Base-by-base conservation (phyloP, 1,140 invertebrate species). In the Pristionchus pacificus region DNA sequence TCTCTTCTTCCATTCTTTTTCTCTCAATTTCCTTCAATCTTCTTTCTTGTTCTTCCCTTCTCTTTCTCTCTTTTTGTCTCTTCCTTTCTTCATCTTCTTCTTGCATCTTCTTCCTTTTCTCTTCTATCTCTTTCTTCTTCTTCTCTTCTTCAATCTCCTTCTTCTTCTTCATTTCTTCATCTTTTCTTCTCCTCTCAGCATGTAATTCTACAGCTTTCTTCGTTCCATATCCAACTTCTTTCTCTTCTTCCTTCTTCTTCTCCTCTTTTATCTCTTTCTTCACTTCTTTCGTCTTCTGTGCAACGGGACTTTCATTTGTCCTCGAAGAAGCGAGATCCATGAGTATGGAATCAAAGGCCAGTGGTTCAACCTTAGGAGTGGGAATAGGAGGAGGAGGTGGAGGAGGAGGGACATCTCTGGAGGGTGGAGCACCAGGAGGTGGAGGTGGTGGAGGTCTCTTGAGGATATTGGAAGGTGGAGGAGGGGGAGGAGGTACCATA, bases 81-180 rank as follows among this genome's bases (percentile, higher is more conserved):
- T 61, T 68, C 19, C 24, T 33, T 10, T 61, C 57, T 68, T 29
- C 38, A 65, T 68, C 61, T 29, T 19, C 60, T 19, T 14, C 55
- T 14, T 57, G 55, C 14, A 57, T n/a, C 55, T 60, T 25, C 29
- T 30, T 60, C 60, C 28, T 29, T 31, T 30, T 64, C 62, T 27
- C 31, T 29, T 32, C 13, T 29, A 13, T 15, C 62, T 25, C 19
- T 13, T 64, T 49, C 65, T 57, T 49, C 38, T n/a, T 66, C 49
- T 38, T 60, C 60, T 30, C 13, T 25, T 25, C 13, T 30, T 10
- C 24, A 6, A 13, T 24, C 60, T 60, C 29, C 24, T 25, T 6
- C 24, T 24, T 49, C 38, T 49, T 49, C 19, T 19, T 49, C 38
- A 10, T 19, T 19, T 49, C 38, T 49, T 49, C 38, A 6, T 10